Conservation (phyloP, 2,888 invertebrate species). For the Melinopterus prodromus region DNA sequence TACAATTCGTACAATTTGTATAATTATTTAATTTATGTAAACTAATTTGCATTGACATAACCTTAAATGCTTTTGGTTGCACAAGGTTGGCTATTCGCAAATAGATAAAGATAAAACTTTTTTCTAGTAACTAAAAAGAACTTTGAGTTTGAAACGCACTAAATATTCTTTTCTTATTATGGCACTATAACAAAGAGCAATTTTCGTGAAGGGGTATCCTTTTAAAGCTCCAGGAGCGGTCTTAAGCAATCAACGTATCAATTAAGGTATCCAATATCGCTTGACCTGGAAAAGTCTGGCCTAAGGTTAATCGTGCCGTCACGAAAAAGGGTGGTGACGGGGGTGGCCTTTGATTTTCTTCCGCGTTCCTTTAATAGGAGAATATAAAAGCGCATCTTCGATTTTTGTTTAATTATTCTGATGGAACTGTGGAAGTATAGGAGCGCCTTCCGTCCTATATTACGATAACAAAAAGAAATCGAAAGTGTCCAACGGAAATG, state of each 20-base stretch:
- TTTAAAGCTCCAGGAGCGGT: neutral
- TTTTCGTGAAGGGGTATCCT: neutral
- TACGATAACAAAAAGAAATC: neutral
- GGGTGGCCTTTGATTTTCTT: neutral
- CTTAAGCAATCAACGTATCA: neutral
- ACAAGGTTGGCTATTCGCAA: too few species aligned
- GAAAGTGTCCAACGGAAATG: neutral
- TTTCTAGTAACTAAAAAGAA: too few species aligned
- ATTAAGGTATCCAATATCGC: constrained; percentile 4
- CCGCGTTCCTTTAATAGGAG: neutral
- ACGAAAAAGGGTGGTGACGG: neutral
- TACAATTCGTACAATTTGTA: too few species aligned
- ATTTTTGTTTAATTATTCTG: neutral
- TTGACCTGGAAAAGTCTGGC: neutral
- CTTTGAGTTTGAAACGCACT: too few species aligned
- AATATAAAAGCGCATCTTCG: neutral
- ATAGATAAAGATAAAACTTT: too few species aligned
- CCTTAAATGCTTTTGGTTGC: too few species aligned
- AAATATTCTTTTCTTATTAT: too few species aligned
- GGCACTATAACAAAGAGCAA: too few species aligned
- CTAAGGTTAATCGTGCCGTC: neutral
- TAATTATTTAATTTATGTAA: too few species aligned
- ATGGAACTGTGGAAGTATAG: neutral
- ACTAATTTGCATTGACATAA: too few species aligned
- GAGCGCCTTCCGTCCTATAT: neutral